Base-by-base conservation (phyloP, 2,113 vertebrate species). In the Phoenicopterus ruber region DNA sequence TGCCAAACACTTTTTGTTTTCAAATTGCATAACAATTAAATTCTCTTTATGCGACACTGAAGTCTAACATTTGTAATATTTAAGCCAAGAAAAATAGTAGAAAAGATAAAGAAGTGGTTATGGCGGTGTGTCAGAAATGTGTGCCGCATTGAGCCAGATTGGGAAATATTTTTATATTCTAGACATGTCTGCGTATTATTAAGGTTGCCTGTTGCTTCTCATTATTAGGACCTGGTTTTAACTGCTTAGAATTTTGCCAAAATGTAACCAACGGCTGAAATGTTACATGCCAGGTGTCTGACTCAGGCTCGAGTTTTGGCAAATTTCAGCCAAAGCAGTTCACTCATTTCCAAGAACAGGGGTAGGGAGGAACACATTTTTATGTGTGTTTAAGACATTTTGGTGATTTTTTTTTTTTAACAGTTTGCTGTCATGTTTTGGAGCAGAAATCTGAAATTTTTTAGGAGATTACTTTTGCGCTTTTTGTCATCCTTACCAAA, bases 1-100 rank as follows among this genome's bases (percentile, higher is more conserved):
- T 94, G 92, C 76, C 92, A 96, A 93, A 74, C 29, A 11, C 50
- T 92, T 95, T 92, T 86, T 95, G 69, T 97, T 95, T 94, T 84
- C 81, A 89, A 91, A 94, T 91, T 92, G 72, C 85, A 26, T 84
- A 91, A 91, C 80, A 93, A 94, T 93, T 91, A 93, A 71, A 49
- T 86, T 95, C 52, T 92, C 69, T 96, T 94, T 88, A 52, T 72
- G 52, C 3, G 77, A 87, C 65, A 94, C 26, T 86, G 59, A 72
- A 86, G 32, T 86, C 65, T 86, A 86, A 87, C 65, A 92, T 91
- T 84, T 88, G 52, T 92, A 78, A 63, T 65, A 74, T 78, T 92
- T 84, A 86, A 94, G 91, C 95, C 95, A 96, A 94, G 72, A 90
- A 92, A 96, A 96, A 92, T 1, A 93, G 40, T 50, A 82, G 92